phyloP scores from a whole-genome alignment of 2,113 vertebrate species.

The Gymnogyps californianus region DNA sequence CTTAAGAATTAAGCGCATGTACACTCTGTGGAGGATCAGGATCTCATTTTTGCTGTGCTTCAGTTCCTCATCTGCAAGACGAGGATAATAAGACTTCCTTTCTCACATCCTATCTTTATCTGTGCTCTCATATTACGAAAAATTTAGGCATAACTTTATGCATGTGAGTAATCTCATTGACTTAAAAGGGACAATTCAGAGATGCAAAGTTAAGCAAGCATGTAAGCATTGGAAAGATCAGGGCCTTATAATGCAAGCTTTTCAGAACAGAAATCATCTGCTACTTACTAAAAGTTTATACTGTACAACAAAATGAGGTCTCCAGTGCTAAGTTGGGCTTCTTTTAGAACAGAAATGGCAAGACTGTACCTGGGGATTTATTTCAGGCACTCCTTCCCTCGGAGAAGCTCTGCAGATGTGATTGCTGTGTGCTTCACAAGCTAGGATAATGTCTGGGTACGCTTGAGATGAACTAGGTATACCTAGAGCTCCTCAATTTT shows the following conservation, averaged over 20 bases:
- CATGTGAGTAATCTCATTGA: not conserved
- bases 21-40: not conserved
- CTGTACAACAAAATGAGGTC: not conserved
- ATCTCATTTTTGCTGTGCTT: not conserved
- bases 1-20: not conserved
- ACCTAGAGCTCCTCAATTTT: not conserved
- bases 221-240: not conserved
- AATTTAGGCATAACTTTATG: not conserved
- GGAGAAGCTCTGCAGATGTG: not conserved
- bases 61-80: not conserved
- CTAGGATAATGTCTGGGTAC: not conserved
- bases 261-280: not conserved
- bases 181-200: not conserved
- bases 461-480: not conserved
- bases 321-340: not conserved
- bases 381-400: not conserved
- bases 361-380: not conserved
- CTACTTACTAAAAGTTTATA: not conserved
- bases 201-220: not conserved
- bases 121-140: not conserved
- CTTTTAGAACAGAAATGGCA: not conserved
- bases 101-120: not conserved
- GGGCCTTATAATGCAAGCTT: not conserved
- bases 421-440: not conserved
- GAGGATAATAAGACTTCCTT: conserved; percentile 8